phyloP scores from a whole-genome alignment of 2,888 invertebrate species.

The Synanthedon tipuliformis region DNA sequence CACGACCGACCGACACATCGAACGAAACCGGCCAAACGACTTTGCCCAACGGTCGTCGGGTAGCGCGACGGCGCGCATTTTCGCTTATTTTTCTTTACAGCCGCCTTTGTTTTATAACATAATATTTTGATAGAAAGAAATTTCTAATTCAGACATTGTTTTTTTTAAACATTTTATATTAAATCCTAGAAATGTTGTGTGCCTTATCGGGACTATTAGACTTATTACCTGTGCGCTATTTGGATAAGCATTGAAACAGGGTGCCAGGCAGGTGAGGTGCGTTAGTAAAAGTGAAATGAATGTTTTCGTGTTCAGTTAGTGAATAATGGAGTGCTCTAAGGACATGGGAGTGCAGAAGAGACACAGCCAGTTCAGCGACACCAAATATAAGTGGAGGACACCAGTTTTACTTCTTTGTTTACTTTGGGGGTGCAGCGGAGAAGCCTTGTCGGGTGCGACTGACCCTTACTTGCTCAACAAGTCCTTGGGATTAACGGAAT shows the following conservation, averaged over 20 bases:
- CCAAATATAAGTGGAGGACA: slow-evolving; percentile 69
- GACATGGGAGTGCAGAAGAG: slow-evolving; percentile 61
- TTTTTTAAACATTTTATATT: slow-evolving; percentile 10
- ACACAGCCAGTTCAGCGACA: slow-evolving; percentile 66
- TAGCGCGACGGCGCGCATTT: slow-evolving; percentile 35
- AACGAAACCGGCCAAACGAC: slow-evolving; percentile 62
- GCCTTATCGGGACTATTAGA: slow-evolving; percentile 10
- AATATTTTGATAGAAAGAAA: slow-evolving; percentile 30
- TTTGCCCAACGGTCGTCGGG: slow-evolving; percentile 63
- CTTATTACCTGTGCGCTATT: slow-evolving; percentile 29
- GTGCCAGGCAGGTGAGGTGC: slow-evolving; percentile 30
- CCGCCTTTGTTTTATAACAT: slow-evolving; percentile 60
- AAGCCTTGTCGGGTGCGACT: slow-evolving; percentile 33
- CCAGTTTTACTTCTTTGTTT: slow-evolving; percentile 28
- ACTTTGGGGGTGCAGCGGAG: slow-evolving; percentile 41
- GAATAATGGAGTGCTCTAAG: slow-evolving; percentile 48
- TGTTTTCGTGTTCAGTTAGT: slow-evolving; percentile 44
- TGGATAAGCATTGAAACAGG: slow-evolving; percentile 33
- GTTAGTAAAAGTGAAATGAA: slow-evolving; percentile 52
- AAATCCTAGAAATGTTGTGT: slow-evolving; percentile 15
- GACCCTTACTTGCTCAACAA: slow-evolving; percentile 60
- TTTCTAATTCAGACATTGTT: slow-evolving; percentile 11
- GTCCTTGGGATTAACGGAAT: slow-evolving; percentile 63
- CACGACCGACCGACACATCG: slow-evolving; percentile 9
- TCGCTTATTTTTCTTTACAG: slow-evolving; percentile 46